Evolutionary conservation across 2,113 vertebrate species (phyloP).

Genomic region (Anhinga anhinga): DNA sequence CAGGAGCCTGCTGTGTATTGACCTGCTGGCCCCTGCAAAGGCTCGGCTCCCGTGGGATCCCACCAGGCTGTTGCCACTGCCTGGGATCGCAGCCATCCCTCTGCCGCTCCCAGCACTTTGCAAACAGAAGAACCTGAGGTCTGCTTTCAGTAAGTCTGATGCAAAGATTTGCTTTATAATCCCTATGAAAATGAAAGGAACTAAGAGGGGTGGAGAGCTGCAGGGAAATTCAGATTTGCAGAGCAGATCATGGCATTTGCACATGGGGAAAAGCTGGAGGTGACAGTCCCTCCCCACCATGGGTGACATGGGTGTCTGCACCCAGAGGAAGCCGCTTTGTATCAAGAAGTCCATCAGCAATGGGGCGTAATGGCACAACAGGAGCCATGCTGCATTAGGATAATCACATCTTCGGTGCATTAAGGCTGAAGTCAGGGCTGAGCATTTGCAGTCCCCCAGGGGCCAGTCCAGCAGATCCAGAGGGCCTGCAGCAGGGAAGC

Average conservation of each 20-base stretch:
- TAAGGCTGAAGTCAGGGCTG: not conserved
- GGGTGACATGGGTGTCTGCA: not conserved
- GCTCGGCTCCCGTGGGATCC: fast-evolving
- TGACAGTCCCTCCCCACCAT: not conserved
- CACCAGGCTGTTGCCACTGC: not conserved
- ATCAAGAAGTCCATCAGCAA: not conserved
- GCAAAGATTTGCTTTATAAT: not conserved
- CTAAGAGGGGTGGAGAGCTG: not conserved
- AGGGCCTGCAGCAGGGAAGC: not conserved
- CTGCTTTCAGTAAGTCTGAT: not conserved
- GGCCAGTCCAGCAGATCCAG: not conserved
- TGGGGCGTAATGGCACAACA: not conserved
- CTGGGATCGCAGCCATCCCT: not conserved
- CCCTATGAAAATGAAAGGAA: not conserved
- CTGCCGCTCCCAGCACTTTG: fast-evolving
- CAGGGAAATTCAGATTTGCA: not conserved
- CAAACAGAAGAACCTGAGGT: not conserved
- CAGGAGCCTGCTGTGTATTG: not conserved
- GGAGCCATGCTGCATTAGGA: not conserved
- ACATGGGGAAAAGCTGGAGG: not conserved
- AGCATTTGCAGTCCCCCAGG: not conserved
- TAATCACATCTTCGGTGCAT: not conserved
- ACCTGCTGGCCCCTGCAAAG: fast-evolving
- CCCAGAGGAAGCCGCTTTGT: not conserved
- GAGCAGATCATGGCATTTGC: not conserved